Evolutionary conservation across 2,888 invertebrate species (phyloP).

Genomic region (Apotomis betuletana): DNA sequence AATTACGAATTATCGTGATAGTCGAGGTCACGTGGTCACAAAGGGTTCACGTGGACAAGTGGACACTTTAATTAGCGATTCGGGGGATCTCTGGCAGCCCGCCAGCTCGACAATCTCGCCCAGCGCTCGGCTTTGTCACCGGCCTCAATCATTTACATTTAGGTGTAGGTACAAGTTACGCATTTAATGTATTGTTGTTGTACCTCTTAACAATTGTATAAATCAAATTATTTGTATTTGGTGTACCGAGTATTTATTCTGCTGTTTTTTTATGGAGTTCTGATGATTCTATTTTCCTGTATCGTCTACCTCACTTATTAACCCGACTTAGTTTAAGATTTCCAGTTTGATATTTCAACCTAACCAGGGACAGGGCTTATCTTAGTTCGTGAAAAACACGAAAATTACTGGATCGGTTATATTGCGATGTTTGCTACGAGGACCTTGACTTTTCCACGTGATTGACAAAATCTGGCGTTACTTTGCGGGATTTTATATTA

Average conservation of each 20-base stretch:
- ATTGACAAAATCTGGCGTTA: too few species aligned
- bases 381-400: too few species aligned
- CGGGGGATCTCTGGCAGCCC: slow-evolving; percentile 52
- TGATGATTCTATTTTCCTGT: background rate
- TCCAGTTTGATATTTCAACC: too few species aligned
- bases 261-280: background rate
- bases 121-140: slow-evolving; percentile 49
- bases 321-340: too few species aligned
- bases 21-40: slow-evolving; percentile 49
- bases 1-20: slow-evolving; percentile 41
- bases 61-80: slow-evolving; percentile 62
- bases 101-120: slow-evolving; percentile 57
- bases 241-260: background rate
- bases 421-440: too few species aligned
- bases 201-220: too few species aligned
- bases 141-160: slow-evolving; percentile 21
- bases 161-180: background rate
- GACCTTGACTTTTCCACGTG: too few species aligned
- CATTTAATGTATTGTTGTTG: background rate
- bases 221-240: background rate
- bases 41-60: slow-evolving; percentile 50
- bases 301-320: too few species aligned
- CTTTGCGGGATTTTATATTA: too few species aligned
- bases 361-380: too few species aligned
- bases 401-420: too few species aligned